Evolutionary conservation across 64 coral and sea anemone genomes (phyloP), one percentile per base, ranked within the genome.

Genomic region (Porites australiensis): DNA sequence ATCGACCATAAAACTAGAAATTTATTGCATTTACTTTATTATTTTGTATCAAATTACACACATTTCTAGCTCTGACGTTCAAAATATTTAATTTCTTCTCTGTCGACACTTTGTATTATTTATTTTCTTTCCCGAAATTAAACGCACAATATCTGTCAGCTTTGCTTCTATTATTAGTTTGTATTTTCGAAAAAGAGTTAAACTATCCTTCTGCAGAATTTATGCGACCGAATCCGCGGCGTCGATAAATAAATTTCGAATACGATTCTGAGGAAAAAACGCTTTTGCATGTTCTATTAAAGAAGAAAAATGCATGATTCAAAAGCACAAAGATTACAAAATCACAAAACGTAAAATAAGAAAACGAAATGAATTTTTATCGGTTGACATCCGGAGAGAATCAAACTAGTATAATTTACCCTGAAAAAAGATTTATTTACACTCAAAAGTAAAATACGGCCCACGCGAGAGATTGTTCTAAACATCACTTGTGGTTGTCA

Each of bases 381-480:
- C 19, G 44, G 79, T 61, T 82, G 58, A 82, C 79, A 82, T 82
- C 58, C 27, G 79, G 43, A 13, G 60, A 65, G 62, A 83, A 67
- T 83, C 45, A 83, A 83, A 83, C 81, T 68, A 67, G 18, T 83
- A 61, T 64, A 64, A 83, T 67, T 83, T 67, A 66, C 81, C 62
- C 45, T 15, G 79, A 83, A 68, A 83, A 7, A 79, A 79, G 55
- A 79, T 59, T 79, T 83, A 83, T 83, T 83, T 83, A 83, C 81
- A 83, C 61, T 83, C 81, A n/a, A 67, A 83, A 47, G 61, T 83
- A 68, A 67, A 67, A 83, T 63, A 83, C 63, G 68, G 50, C 22
- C 81, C 43, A 64, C 44, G 62, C 81, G 44, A 47, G 61, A 68
- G 47, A 83, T 83, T 67, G 62, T 45, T 64, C 81, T 67, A 16